Percentiles rank a stretch among this genome's conserved stretches.
These are phyloP conservation scores for Pterocles gutturalis DNA, from an alignment of 2,113 vertebrate genomes.

Conservation along the genomic window DNA sequence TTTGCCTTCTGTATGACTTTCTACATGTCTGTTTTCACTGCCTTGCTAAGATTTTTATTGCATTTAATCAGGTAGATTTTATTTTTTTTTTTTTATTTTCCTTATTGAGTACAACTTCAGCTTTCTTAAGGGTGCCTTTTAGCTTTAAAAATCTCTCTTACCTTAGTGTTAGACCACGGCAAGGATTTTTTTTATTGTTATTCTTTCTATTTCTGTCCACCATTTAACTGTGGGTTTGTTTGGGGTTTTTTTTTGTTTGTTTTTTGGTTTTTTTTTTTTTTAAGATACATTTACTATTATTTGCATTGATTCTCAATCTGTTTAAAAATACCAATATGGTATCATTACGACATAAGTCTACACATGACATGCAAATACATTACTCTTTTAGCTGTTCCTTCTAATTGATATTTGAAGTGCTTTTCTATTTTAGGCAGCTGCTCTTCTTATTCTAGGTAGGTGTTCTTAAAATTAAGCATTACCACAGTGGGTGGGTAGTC, in stretches of 20 bases:
- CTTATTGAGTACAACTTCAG: background rate
- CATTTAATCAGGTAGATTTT: background rate
- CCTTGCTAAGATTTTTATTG: background rate
- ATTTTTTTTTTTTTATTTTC: background rate
- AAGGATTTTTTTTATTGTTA: background rate
- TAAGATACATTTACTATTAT: background rate
- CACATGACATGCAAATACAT: background rate
- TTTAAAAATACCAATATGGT: background rate
- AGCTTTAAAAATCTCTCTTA: background rate
- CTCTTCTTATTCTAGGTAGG: background rate
- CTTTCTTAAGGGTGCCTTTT: background rate
- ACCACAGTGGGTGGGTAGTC: too few species aligned
- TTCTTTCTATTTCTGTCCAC: background rate
- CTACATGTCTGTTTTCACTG: background rate
- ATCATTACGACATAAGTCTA: background rate
- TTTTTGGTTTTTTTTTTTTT: background rate
- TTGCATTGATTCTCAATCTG: background rate
- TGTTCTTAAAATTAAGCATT: background rate
- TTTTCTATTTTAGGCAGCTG: background rate
- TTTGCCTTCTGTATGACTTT: background rate
- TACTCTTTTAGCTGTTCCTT: background rate
- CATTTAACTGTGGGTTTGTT: background rate
- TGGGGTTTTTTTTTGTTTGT: too few species aligned
- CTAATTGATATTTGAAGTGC: background rate
- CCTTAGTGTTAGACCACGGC: background rate